Evolutionary conservation across 2,888 invertebrate genomes (phyloP), one percentile per base, ranked within the genome.

Genomic region (Cybosia mesomella): DNA sequence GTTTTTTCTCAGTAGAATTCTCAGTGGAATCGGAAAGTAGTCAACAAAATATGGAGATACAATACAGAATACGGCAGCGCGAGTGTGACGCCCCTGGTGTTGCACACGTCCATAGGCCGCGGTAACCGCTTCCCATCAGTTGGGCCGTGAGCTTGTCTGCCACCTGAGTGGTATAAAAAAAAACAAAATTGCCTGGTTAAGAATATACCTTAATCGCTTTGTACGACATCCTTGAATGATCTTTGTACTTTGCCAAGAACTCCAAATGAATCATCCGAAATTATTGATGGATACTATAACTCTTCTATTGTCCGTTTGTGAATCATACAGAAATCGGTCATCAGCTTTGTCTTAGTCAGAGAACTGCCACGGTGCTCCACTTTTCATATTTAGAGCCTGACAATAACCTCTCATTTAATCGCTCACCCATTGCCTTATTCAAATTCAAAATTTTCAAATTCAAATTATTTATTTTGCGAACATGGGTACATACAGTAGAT

Each of bases 291-390:
- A n/a, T 4, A n/a, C 49, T 1, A 49, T 49, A 49, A 49, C n/a
- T 49, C n/a, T 49, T n/a, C 9, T n/a, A n/a, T 49, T n/a, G 2
- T 49, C 49, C 43, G 7, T 43, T 43, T 43, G 7, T 43, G 43
- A 18, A 43, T 43, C 43, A 43, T 18, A 43, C 43, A 43, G 49
- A 49, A 49, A 49, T 8, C 49, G n/a, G 49, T 49, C 43, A 43
- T 7, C 43, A 43, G 43, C 18, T 43, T 18, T 43, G 43, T 43
- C 49, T 49, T n/a, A 49, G 18, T 49, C 18, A 49, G n/a, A 49
- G n/a, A 43, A 49, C 49, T n/a, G n/a, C 49, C 49, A 49, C 49
- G 49, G 49, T 9, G 49, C n/a, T 49, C 49, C n/a, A 49, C 49
- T 49, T 49, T 49, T 49, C n/a, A n/a, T 49, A 49, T 49, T n/a